These are phyloP conservation scores for Calonectris borealis DNA, from an alignment of 2,113 vertebrate species.

Conservation along the genomic window DNA sequence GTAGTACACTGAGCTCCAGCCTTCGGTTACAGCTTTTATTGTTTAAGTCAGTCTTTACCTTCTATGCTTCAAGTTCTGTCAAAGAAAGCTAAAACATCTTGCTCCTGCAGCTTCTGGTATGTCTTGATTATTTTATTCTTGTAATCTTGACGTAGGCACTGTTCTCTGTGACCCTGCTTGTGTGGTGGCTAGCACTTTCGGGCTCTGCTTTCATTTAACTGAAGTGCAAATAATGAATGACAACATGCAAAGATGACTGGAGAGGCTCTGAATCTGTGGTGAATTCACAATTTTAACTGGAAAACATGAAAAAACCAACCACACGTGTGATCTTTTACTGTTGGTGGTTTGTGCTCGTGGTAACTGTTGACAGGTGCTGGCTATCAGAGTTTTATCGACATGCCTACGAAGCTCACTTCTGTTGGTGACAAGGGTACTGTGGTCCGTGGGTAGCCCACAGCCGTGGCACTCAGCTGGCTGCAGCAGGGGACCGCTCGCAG, in stretches of 20 bases:
- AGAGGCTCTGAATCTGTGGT: not conserved
- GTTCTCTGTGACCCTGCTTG: not conserved
- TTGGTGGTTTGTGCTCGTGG: not conserved
- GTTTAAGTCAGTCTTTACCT: not conserved
- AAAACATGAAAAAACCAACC: not conserved
- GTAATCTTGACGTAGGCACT: accelerated
- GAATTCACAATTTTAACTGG: not conserved
- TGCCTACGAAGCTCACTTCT: not conserved
- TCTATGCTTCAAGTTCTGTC: not conserved
- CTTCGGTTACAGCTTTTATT: accelerated
- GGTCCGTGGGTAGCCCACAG: not conserved
- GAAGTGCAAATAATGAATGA: not conserved
- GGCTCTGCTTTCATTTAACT: not conserved
- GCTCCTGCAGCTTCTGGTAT: not conserved
- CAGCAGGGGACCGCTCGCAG: accelerated
- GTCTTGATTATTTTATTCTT: not conserved
- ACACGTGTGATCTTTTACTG: not conserved
- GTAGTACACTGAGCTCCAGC: not conserved
- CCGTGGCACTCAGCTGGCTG: not conserved
- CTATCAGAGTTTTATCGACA: not conserved
- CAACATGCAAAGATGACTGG: not conserved
- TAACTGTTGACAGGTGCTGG: not conserved
- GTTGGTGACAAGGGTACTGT: accelerated
- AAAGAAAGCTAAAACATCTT: not conserved
- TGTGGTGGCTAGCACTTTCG: not conserved